phyloP scores from a whole-genome alignment of 2,888 invertebrate species.

The Scaptomyza cyrtandrae region DNA sequence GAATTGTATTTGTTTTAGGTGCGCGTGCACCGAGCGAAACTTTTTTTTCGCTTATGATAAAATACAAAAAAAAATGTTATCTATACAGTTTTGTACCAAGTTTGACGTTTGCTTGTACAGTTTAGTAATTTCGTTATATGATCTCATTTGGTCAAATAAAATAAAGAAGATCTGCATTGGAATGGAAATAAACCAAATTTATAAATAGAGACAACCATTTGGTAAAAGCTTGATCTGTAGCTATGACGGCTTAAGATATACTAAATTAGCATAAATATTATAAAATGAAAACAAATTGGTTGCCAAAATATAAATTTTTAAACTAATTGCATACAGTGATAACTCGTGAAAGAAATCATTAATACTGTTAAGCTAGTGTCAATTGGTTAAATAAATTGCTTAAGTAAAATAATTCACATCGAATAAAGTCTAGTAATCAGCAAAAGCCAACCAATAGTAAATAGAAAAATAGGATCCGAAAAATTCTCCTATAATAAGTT shows the following conservation, averaged over 20 bases:
- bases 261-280: not conserved
- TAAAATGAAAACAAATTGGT: not conserved
- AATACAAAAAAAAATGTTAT: constrained; percentile 19
- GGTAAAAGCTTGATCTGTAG: not conserved
- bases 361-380: too few relatives aligned
- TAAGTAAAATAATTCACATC: too few relatives aligned
- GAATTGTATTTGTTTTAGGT: constrained; percentile 37
- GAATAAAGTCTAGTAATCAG: too few relatives aligned
- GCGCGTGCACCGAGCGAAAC: constrained; percentile 47
- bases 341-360: not conserved
- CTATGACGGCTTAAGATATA: not conserved
- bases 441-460: too few relatives aligned
- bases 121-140: constrained; percentile 6
- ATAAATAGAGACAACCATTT: not conserved
- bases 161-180: too few relatives aligned
- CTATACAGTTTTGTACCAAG: not conserved
- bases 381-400: too few relatives aligned
- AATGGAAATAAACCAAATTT: not conserved
- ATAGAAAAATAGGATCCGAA: too few relatives aligned
- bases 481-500: too few relatives aligned
- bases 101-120: not conserved
- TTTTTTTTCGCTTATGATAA: constrained; percentile 28
- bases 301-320: not conserved
- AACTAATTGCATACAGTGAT: not conserved
- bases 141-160: constrained; percentile 13